phyloP scores from a whole-genome alignment of 2,113 vertebrate genomes.

The Cyprinodon variegatus region DNA sequence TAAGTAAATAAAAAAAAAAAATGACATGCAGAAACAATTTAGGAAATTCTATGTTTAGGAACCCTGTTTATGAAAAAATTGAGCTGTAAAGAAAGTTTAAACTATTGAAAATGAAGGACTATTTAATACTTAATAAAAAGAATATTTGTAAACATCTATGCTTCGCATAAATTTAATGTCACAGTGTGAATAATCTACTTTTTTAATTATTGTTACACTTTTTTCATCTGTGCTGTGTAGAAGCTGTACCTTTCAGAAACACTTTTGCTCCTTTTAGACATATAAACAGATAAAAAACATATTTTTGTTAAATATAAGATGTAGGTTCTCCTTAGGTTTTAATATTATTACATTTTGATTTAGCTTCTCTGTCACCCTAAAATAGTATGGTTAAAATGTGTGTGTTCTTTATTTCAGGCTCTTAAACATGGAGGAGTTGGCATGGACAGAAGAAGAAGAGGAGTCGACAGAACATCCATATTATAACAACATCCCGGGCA shows the following conservation, averaged over 20 bases:
- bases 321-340: no score
- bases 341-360: no score
- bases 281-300: no score
- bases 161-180: not conserved
- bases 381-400: no score
- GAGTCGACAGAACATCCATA: slow-evolving; percentile 87
- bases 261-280: no score
- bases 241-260: not conserved
- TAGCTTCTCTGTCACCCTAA: no score
- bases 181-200: not conserved
- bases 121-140: not conserved
- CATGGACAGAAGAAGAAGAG: slow-evolving; percentile 89
- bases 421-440: slow-evolving; percentile 91
- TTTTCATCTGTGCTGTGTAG: not conserved
- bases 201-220: not conserved
- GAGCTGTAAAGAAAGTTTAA: not conserved
- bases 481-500: slow-evolving; percentile 94
- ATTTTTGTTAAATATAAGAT: not conserved
- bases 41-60: no score
- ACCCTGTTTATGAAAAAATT: no score
- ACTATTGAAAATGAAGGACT: not conserved
- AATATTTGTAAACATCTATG: not conserved
- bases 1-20: not conserved
- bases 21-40: no score
- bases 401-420: slow-evolving; percentile 74